Percentiles rank a stretch among this genome's conserved stretches.
phyloP scores from a whole-genome alignment of 2,113 vertebrate genomes.

The Leuciscus idus region DNA sequence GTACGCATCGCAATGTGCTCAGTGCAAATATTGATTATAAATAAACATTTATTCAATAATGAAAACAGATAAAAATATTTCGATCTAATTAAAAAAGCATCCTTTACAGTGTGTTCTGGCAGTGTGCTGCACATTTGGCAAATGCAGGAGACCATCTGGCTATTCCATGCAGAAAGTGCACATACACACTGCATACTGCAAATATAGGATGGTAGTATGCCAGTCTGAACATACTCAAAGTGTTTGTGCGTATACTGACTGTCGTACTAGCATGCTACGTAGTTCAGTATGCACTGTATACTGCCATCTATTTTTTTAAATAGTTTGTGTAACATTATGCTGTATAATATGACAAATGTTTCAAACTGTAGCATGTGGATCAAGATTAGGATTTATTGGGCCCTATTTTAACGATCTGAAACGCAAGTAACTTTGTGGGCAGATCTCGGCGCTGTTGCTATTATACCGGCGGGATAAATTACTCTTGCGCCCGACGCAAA shows the following conservation, averaged over 20 bases:
- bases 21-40: not conserved
- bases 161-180: not conserved
- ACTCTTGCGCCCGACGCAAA: too few relatives aligned
- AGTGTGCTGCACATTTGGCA: not conserved
- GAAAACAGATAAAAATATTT: not conserved
- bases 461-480: too few relatives aligned
- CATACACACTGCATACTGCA: not conserved
- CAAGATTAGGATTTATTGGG: too few relatives aligned
- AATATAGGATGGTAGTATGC: not conserved
- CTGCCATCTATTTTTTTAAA: not conserved
- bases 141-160: not conserved
- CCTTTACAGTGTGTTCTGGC: not conserved
- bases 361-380: not conserved
- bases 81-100: not conserved
- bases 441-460: too few relatives aligned
- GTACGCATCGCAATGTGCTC: not conserved
- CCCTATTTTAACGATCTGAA: too few relatives aligned
- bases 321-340: not conserved
- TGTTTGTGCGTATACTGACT: not conserved
- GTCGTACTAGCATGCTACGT: not conserved
- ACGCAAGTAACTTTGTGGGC: too few relatives aligned
- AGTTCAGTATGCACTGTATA: not conserved
- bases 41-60: not conserved
- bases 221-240: not conserved
- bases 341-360: not conserved